Percentiles rank a stretch among this genome's conserved stretches.
Conservation (phyloP, 2,113 vertebrate genomes). For the Sturnira hondurensis region DNA sequence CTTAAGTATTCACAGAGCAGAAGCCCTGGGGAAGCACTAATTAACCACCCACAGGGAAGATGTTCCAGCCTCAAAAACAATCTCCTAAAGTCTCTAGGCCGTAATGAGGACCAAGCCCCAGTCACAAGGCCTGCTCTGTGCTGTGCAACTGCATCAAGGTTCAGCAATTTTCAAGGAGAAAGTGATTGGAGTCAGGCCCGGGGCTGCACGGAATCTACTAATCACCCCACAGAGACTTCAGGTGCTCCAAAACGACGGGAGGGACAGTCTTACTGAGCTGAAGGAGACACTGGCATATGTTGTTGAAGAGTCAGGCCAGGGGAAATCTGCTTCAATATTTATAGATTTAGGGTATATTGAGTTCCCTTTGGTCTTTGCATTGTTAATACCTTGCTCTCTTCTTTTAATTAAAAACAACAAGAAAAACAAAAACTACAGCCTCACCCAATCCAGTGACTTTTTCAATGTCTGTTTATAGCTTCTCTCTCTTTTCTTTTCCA, state of each 20-base stretch:
- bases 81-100: constrained; percentile 75
- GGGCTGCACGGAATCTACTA: constrained; percentile 82
- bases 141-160: constrained; percentile 79
- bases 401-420: constrained; percentile 3
- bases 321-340: constrained; percentile 76
- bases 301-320: constrained; percentile 57
- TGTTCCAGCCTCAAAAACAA: constrained; percentile 76
- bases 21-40: constrained; percentile 80
- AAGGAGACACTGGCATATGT: constrained; percentile 73
- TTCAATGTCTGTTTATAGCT: not conserved
- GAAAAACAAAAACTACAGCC: not conserved
- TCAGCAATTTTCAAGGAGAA: constrained; percentile 81
- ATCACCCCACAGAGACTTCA: constrained; percentile 77
- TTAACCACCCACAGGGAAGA: constrained; percentile 78
- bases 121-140: constrained; percentile 63
- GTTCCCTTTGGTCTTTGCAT: constrained; percentile 61
- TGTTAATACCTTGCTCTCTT: constrained; percentile 32
- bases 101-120: constrained; percentile 78
- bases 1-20: constrained; percentile 81
- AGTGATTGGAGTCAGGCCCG: constrained; percentile 82
- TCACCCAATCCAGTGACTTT: not conserved
- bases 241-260: constrained; percentile 72
- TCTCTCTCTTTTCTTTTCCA: not conserved
- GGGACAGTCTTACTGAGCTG: constrained; percentile 74
- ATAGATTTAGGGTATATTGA: constrained; percentile 62